Conservation (phyloP, 1,140 invertebrate species). For the Pygmarrhopalites habei region DNA sequence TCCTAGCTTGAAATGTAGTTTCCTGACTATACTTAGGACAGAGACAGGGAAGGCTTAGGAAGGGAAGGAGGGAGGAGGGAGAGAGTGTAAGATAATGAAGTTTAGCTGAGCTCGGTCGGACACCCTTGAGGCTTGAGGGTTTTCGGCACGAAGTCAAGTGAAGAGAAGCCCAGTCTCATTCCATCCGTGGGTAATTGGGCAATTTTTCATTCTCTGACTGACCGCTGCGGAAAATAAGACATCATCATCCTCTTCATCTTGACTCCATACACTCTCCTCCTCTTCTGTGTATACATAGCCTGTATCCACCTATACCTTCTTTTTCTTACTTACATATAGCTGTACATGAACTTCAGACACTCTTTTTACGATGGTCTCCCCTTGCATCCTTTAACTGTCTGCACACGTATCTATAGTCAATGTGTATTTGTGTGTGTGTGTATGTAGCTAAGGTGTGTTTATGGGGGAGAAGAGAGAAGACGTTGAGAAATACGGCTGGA, state of each 20-base stretch:
- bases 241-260: conserved; percentile 23
- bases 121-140: conserved; percentile 21
- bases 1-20: background rate
- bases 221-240: conserved; percentile 31
- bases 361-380: too few species aligned
- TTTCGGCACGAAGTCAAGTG: conserved; percentile 24
- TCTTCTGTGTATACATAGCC: too few species aligned
- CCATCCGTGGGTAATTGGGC: conserved; percentile 30
- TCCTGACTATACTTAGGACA: background rate
- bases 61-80: background rate
- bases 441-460: too few species aligned
- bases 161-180: conserved; percentile 18
- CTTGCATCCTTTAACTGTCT: too few species aligned
- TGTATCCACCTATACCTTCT: too few species aligned
- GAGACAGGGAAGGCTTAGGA: background rate
- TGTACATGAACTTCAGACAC: too few species aligned
- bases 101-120: conserved; percentile 7
- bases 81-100: background rate
- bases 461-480: too few species aligned
- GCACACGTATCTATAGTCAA: too few species aligned
- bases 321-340: too few species aligned
- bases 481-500: too few species aligned
- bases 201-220: conserved; percentile 34
- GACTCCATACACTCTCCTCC: conserved; percentile 6
- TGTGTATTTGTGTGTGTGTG: too few species aligned